Conservation (phyloP, 1,140 invertebrate genomes). For the Pantala flavescens region DNA sequence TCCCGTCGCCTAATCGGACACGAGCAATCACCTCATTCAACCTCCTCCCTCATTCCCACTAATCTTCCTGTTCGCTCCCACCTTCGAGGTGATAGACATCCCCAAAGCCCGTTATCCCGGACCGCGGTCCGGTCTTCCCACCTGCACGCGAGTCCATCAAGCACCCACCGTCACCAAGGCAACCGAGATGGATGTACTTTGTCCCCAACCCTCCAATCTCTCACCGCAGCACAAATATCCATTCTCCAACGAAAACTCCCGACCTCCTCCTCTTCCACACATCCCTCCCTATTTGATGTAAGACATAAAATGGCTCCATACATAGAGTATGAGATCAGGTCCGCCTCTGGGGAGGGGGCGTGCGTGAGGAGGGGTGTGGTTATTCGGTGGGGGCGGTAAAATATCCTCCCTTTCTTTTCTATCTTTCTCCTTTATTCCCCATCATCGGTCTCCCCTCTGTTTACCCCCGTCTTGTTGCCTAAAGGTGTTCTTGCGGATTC, state of each 20-base stretch:
- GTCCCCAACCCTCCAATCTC: neutral
- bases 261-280: neutral
- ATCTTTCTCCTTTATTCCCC: neutral
- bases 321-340: constrained; percentile 1
- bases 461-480: too few relatives aligned
- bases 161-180: too few relatives aligned
- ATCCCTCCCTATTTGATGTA: constrained; percentile 3
- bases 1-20: too few relatives aligned
- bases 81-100: too few relatives aligned
- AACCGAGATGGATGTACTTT: neutral
- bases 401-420: neutral
- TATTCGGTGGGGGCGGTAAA: neutral
- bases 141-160: too few relatives aligned
- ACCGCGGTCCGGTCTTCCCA: too few relatives aligned
- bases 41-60: too few relatives aligned
- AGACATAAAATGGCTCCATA: constrained; percentile 5
- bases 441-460: neutral
- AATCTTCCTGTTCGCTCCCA: too few relatives aligned
- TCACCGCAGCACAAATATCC: constrained; percentile 3
- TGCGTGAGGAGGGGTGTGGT: neutral
- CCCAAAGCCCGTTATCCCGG: too few relatives aligned
- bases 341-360: neutral
- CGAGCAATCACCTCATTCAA: too few relatives aligned
- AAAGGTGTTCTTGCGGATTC: too few relatives aligned
- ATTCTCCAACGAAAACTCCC: neutral